Evolutionary conservation across 2,888 invertebrate species (phyloP), one percentile per base, ranked within the genome.

Genomic region (Lasioglossum calceatum): DNA sequence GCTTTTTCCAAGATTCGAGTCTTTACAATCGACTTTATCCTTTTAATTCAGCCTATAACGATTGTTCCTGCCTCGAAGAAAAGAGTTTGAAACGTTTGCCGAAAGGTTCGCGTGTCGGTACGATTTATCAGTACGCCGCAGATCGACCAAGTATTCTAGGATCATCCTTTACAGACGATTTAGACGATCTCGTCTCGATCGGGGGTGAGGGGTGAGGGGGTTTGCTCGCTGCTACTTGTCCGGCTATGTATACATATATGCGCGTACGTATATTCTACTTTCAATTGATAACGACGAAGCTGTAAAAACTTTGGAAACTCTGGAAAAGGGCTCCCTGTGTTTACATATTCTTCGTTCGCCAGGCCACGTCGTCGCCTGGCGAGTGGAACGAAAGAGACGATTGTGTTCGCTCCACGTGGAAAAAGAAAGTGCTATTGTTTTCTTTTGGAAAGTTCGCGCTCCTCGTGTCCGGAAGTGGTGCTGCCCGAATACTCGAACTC

Each of bases 221-320:
- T 54, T 81, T 79, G 75, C 85, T 86, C 84, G 73, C 85, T 84
- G 76, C 85, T 88, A 85, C 83, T 79, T 85, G 70, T 70, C 44
- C 82, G 77, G 39, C 71, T 88, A 85, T 44, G 78, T 84, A 77
- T 54, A 78, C 83, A 84, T 74, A 78, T 84, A 86, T 74, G 81
- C 44, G 72, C 72, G 74, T 84, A 85, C 61, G 82, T 82, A 80
- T 83, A 87, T 39, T 87, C 87, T 87, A 90, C 64, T 79, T 87
- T 73, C 86, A 82, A 75, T 79, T 85, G 77, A 81, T 87, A 87
- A 92, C 88, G 88, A 89, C 79, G 77, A 92, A 92, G 92, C 92
- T 89, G 92, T 93, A 93, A 93, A 93, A 93, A 92, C 82, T 76
- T 88, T 90, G 87, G 85, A 89, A 88, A 89, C 81, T 83, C 70